Evolutionary conservation across 2,888 invertebrate species (phyloP).

Genomic region (Amblyjoppa proteus): DNA sequence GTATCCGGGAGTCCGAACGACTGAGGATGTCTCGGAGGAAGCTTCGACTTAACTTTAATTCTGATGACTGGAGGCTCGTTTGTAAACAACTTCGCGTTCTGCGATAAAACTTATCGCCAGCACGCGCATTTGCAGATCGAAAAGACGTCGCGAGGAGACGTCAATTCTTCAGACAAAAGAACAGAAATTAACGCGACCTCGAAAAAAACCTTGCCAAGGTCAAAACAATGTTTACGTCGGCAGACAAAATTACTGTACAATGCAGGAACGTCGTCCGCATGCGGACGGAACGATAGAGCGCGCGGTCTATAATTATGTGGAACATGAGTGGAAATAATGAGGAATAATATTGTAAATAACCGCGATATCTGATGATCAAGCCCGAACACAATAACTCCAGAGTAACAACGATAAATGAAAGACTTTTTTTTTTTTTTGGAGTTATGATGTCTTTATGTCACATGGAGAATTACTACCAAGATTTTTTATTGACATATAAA

Average conservation of each 20-base stretch:
- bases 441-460: too few species aligned
- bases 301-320: not conserved
- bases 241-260: not conserved
- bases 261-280: not conserved
- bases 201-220: not conserved
- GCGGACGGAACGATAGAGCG: not conserved
- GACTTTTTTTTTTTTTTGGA: too few species aligned
- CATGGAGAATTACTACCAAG: too few species aligned
- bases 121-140: not conserved
- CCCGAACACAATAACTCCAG: too few species aligned
- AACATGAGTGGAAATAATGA: not conserved
- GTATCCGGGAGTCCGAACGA: slow-evolving; percentile 20
- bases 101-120: not conserved
- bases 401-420: too few species aligned
- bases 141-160: too few species aligned
- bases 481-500: too few species aligned
- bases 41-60: not conserved
- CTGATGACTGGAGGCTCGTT: not conserved
- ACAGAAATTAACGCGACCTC: not conserved
- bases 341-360: not conserved
- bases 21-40: not conserved
- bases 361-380: not conserved
- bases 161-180: not conserved
- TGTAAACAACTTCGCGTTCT: not conserved
- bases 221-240: not conserved